Evolutionary conservation across 1,140 invertebrate species (phyloP).

Genomic region (Drosophila nigromelanica): DNA sequence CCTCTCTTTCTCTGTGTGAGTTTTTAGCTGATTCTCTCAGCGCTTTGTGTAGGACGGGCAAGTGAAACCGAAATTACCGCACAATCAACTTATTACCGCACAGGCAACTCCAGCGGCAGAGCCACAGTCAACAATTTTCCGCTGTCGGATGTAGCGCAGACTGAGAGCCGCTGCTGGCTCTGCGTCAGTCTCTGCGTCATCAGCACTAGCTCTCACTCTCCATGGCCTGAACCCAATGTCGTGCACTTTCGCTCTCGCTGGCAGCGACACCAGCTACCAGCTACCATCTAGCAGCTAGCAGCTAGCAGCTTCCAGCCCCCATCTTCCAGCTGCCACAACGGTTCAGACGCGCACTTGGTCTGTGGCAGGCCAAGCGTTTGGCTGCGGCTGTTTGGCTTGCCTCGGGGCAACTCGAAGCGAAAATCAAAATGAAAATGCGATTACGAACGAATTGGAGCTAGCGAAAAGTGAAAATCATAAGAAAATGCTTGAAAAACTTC

Average conservation of each 20-base stretch:
- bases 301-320: not conserved
- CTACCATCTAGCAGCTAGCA: not conserved
- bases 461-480: conserved; percentile 71
- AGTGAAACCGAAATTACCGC: conserved; percentile 83
- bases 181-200: not conserved
- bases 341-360: conserved; percentile 51
- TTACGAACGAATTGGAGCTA: conserved; percentile 48
- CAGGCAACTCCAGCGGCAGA: conserved; percentile 27
- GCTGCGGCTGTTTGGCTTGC: conserved; percentile 47
- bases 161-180: conserved; percentile 17
- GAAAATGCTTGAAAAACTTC: conserved; percentile 39
- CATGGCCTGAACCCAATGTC: conserved; percentile 51
- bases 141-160: conserved; percentile 66
- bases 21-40: conserved; percentile 12
- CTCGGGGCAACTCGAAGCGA: conserved; percentile 33
- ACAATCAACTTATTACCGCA: conserved; percentile 83
- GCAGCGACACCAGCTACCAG: conserved; percentile 20
- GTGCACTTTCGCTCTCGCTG: conserved; percentile 78
- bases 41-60: conserved; percentile 62
- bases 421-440: conserved; percentile 59
- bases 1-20: conserved; percentile 2
- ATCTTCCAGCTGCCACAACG: conserved; percentile 23
- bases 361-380: conserved; percentile 67
- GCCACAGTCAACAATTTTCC: conserved; percentile 58
- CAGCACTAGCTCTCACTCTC: conserved; percentile 33